A percentile compares a stretch with the other conserved stretches of the same genome.
Evolutionary conservation across 2,113 vertebrate species (phyloP).

Genomic region (Phalacrocorax carbo): DNA sequence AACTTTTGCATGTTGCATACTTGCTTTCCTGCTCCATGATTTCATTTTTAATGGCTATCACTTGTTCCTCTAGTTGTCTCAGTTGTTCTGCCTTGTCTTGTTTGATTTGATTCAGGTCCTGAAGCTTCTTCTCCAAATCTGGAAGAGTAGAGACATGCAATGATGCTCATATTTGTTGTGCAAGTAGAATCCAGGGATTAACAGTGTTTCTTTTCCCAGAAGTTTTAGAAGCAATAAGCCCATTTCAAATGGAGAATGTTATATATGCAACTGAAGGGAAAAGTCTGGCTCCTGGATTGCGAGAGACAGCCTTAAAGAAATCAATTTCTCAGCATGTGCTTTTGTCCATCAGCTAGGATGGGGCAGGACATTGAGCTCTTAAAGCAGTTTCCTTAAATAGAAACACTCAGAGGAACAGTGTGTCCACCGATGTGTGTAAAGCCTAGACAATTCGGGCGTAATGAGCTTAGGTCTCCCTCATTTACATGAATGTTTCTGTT

Average conservation of each 20-base stretch:
- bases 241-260: conserved; percentile 1
- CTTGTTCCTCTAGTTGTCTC: conserved; percentile 68
- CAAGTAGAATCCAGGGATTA: neutral
- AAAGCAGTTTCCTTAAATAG: neutral
- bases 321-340: neutral
- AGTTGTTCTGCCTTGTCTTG: conserved; percentile 77
- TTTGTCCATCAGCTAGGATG: neutral
- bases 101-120: conserved; percentile 70
- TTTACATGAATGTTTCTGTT: neutral
- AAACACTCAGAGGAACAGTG: neutral
- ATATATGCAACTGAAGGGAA: neutral
- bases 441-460: neutral
- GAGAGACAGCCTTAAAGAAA: neutral
- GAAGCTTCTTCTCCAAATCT: conserved; percentile 84
- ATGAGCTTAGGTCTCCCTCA: neutral
- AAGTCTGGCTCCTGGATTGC: neutral
- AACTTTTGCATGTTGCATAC: conserved; percentile 74
- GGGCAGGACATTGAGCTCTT: neutral
- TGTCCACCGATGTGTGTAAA: neutral
- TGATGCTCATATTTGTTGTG: neutral
- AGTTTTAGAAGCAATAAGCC: neutral
- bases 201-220: neutral
- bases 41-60: conserved; percentile 72
- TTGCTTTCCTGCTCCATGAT: conserved; percentile 68
- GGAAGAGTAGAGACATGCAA: conserved; percentile 55